These are phyloP conservation scores for Grus americana DNA, from an alignment of 2,113 vertebrate genomes.

Conservation along the genomic window DNA sequence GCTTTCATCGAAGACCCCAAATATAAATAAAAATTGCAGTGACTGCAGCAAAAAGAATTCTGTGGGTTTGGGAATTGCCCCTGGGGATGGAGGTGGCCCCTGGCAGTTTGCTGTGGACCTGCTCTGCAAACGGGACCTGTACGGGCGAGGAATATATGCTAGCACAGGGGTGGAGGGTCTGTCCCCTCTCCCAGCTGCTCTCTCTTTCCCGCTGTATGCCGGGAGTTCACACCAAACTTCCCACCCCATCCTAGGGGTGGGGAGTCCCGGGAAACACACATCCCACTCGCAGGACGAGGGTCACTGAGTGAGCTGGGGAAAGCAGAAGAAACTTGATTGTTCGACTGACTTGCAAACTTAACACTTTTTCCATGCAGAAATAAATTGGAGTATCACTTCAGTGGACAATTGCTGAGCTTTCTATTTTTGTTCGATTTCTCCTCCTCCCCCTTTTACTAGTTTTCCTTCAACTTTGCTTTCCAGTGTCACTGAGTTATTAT, in stretches of 20 bases:
- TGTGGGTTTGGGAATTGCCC: not conserved
- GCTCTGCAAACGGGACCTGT: fast-evolving
- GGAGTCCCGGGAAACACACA: not conserved
- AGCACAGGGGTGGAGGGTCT: not conserved
- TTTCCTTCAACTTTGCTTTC: slow-evolving; percentile 26
- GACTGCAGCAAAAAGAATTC: not conserved
- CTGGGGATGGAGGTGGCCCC: not conserved
- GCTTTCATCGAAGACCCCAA: not conserved
- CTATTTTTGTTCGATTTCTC: slow-evolving; percentile 1
- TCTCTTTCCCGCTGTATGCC: not conserved
- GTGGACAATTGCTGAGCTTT: not conserved
- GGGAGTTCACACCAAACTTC: not conserved
- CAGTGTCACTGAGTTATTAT: slow-evolving; percentile 26
- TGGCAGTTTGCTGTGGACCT: not conserved
- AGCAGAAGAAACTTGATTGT: not conserved
- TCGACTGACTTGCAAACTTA: not conserved
- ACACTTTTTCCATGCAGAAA: not conserved
- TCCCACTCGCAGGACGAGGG: not conserved
- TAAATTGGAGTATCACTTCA: not conserved
- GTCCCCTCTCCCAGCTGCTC: not conserved
- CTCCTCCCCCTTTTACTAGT: not conserved
- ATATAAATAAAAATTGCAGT: not conserved
- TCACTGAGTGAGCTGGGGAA: not conserved
- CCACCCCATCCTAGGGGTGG: not conserved
- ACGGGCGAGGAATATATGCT: not conserved